These are phyloP conservation scores for Gopherus evgoodei DNA, from an alignment of 2,113 vertebrate species.

Conservation along the genomic window DNA sequence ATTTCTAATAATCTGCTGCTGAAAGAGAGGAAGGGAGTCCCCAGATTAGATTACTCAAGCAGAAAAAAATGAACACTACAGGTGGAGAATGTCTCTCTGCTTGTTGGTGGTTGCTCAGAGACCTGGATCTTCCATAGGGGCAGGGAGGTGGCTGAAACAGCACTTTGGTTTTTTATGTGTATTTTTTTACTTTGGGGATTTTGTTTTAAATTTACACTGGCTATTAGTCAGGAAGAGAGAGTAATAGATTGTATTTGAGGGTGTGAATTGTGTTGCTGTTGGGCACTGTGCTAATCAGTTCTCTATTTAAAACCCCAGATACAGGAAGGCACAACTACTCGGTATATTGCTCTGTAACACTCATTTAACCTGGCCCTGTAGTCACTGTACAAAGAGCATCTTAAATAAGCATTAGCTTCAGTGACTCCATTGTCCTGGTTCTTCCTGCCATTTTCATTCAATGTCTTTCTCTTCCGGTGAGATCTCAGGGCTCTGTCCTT, in stretches of 20 bases:
- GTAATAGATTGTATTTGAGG: background rate
- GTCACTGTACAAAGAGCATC: background rate
- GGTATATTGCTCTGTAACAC: background rate
- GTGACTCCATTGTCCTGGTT: fast-evolving
- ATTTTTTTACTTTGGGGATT: background rate
- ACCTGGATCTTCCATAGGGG: background rate
- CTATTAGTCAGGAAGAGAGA: background rate
- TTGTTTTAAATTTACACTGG: background rate
- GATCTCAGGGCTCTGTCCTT: background rate
- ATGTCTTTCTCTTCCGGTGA: background rate
- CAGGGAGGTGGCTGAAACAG: background rate
- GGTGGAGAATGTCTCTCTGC: background rate
- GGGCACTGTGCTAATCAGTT: fast-evolving
- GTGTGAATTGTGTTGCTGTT: background rate
- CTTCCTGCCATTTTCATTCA: background rate
- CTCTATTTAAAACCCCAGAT: background rate
- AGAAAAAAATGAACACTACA: background rate
- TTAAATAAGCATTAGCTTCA: background rate
- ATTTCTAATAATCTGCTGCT: background rate
- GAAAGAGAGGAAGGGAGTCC: background rate
- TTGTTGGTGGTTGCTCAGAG: background rate
- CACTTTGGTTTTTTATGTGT: background rate
- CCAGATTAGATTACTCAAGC: background rate
- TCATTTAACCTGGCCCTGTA: background rate
- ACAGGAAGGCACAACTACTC: background rate